Evolutionary conservation across 2,888 invertebrate species (phyloP).

Genomic region (Xylocampa areola): DNA sequence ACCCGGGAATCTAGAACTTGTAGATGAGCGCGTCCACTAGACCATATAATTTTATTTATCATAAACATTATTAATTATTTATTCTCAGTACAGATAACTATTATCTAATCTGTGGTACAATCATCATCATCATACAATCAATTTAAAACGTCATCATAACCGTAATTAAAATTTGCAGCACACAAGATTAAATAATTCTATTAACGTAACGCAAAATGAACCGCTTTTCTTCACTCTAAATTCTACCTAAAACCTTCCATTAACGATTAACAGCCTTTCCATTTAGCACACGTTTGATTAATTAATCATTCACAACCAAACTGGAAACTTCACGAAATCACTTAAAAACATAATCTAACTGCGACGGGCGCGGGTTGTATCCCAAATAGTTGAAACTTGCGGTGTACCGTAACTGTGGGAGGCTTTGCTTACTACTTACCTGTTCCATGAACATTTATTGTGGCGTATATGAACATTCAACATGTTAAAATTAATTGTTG

Average conservation of each 20-base stretch:
- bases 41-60: too few relatives aligned
- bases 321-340: slow-evolving; percentile 46
- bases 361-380: slow-evolving; percentile 37
- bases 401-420: slow-evolving; percentile 24
- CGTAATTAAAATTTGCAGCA: too few relatives aligned
- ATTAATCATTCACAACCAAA: slow-evolving; percentile 41
- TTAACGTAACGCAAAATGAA: too few relatives aligned
- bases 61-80: too few relatives aligned
- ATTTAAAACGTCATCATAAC: too few relatives aligned
- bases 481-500: slow-evolving; percentile 33
- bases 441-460: slow-evolving; percentile 19
- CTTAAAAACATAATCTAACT: slow-evolving; percentile 55
- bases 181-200: not conserved
- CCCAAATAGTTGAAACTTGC: slow-evolving; percentile 44
- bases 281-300: slow-evolving; percentile 45
- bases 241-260: slow-evolving; percentile 28
- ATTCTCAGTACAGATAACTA: too few relatives aligned
- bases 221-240: not conserved
- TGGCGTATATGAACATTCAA: slow-evolving; percentile 26
- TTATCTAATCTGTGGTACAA: too few relatives aligned
- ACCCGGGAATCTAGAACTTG: too few relatives aligned
- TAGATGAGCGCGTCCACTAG: too few relatives aligned
- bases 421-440: slow-evolving; percentile 28
- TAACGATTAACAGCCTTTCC: slow-evolving; percentile 37
- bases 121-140: too few relatives aligned